These are phyloP conservation scores for Propithecus perrieri DNA, from an alignment of 2,797 vertebrate genomes.

Conservation along the genomic window DNA sequence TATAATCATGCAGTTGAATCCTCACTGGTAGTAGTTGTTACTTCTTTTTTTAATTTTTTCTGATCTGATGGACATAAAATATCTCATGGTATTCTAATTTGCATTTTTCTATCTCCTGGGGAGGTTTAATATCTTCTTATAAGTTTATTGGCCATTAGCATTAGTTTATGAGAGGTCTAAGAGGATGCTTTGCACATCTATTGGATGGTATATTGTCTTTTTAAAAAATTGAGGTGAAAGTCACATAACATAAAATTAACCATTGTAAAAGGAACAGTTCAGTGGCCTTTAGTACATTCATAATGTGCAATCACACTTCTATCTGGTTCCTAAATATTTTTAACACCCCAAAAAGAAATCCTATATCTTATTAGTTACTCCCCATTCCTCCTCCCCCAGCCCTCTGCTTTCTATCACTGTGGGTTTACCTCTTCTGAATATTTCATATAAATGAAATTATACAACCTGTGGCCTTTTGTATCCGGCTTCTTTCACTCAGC, in stretches of 20 bases:
- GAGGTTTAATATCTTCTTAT: neutral
- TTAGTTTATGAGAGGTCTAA: neutral
- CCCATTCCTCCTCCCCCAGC: rapidly evolving
- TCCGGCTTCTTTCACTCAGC: slow-evolving; percentile 1
- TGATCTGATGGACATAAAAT: neutral
- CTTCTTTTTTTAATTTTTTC: neutral
- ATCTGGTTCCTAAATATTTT: neutral
- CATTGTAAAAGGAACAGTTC: slow-evolving; percentile 24
- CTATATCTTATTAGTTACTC: neutral
- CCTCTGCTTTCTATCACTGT: neutral
- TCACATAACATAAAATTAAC: neutral
- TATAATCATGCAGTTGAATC: neutral
- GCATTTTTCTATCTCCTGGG: neutral
- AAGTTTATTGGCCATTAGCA: neutral
- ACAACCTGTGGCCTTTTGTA: neutral
- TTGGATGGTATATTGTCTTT: neutral
- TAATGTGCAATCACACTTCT: neutral
- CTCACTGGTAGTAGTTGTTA: neutral
- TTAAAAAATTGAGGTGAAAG: neutral
- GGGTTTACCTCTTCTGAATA: neutral
- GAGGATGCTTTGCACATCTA: neutral
- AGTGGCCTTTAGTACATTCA: neutral
- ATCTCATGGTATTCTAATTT: neutral
- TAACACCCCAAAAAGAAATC: neutral
- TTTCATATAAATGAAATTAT: slow-evolving; percentile 3